Percentiles rank a stretch among this genome's conserved stretches.
These are phyloP conservation scores for Toxonevra muliebris DNA, from an alignment of 2,888 invertebrate species.

Conservation along the genomic window DNA sequence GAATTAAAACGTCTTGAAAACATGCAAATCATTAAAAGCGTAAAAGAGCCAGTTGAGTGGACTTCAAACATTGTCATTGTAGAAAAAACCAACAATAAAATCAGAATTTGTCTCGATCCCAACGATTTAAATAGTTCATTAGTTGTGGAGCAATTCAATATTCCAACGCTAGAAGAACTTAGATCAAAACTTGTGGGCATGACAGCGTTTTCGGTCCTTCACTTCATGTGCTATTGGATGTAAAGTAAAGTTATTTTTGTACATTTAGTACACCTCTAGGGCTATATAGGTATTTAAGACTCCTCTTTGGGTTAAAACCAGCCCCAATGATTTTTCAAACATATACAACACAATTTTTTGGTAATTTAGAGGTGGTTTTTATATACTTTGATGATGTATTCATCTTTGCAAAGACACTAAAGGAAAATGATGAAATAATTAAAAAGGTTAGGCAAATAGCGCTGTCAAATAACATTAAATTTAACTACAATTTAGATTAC, in stretches of 20 bases:
- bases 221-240: slow-evolving; percentile 29
- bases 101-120: slow-evolving; percentile 33
- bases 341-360: slow-evolving; percentile 38
- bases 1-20: slow-evolving; percentile 28
- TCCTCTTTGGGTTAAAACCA: too few species aligned
- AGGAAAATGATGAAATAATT: slow-evolving; percentile 39
- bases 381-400: slow-evolving; percentile 32
- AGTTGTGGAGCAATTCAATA: slow-evolving; percentile 22
- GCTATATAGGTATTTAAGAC: too few species aligned
- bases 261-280: too few species aligned
- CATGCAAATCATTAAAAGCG: slow-evolving; percentile 28
- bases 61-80: slow-evolving; percentile 34
- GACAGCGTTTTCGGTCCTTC: slow-evolving; percentile 28
- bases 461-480: slow-evolving; percentile 15
- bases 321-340: slow-evolving; percentile 35
- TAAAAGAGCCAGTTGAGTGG: slow-evolving; percentile 30
- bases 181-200: slow-evolving; percentile 22
- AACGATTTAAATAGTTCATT: slow-evolving; percentile 29
- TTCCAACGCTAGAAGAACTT: slow-evolving; percentile 25
- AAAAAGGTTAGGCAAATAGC: slow-evolving; percentile 24
- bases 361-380: slow-evolving; percentile 22
- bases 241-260: slow-evolving; percentile 28
- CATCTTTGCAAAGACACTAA: slow-evolving; percentile 27
- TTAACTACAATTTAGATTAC: too few species aligned
- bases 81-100: slow-evolving; percentile 30